These are phyloP conservation scores for Ormyrus rosae DNA, from an alignment of 2,888 invertebrate species.

Conservation along the genomic window DNA sequence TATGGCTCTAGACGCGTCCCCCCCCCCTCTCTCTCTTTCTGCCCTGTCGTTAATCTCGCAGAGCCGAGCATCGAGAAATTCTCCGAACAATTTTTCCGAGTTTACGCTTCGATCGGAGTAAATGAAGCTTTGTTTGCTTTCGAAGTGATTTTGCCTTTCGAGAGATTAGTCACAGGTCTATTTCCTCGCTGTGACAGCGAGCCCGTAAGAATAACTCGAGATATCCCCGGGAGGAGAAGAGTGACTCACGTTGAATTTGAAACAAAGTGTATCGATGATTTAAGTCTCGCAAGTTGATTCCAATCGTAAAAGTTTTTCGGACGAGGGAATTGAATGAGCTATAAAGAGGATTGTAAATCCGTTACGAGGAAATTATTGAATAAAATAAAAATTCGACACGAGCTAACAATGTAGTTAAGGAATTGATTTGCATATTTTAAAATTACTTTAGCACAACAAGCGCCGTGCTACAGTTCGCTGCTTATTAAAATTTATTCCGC, in stretches of 20 bases:
- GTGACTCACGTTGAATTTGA: too few relatives aligned
- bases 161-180: conserved; percentile 21
- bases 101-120: not conserved
- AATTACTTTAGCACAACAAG: too few relatives aligned
- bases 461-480: too few relatives aligned
- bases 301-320: not conserved
- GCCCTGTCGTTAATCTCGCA: conserved; percentile 46
- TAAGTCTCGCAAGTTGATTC: too few relatives aligned
- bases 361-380: not conserved
- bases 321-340: too few relatives aligned
- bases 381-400: not conserved
- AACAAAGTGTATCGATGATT: too few relatives aligned
- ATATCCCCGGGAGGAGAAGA: too few relatives aligned
- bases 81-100: not conserved
- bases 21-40: conserved; percentile 37
- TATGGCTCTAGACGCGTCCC: conserved; percentile 35
- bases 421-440: too few relatives aligned
- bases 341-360: not conserved
- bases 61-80: conserved; percentile 5
- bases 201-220: too few relatives aligned
- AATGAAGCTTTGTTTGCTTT: not conserved
- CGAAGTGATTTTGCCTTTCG: not conserved
- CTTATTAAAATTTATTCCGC: too few relatives aligned
- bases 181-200: not conserved
- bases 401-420: too few relatives aligned